These are phyloP conservation scores for Ictalurus punctatus DNA, from an alignment of 2,113 vertebrate genomes.

Conservation along the genomic window DNA sequence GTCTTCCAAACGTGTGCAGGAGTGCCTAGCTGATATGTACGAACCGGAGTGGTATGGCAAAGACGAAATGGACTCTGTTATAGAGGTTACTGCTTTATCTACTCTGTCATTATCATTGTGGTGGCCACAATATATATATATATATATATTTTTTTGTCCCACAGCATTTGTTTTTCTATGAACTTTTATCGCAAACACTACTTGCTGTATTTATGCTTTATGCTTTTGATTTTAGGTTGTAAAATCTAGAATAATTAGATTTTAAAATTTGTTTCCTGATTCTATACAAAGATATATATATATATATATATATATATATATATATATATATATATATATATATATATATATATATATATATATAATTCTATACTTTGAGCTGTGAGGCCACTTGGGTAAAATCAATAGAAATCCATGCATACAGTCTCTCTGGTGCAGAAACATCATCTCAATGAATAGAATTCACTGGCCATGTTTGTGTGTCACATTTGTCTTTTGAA, in stretches of 20 bases:
- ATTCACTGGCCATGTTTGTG: neutral
- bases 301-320: too few species aligned
- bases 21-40: conserved; percentile 94
- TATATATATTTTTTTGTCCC: neutral
- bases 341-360: too few species aligned
- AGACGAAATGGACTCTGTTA: conserved; percentile 87
- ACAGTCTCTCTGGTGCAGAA: neutral
- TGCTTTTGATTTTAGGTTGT: neutral
- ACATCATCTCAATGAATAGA: neutral
- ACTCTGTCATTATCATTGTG: neutral
- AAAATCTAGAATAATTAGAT: neutral
- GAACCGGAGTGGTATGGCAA: conserved; percentile 92
- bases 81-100: conserved; percentile 79
- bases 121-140: too few species aligned
- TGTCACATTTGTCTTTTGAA: neutral
- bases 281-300: neutral
- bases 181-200: too few species aligned
- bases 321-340: too few species aligned
- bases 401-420: neutral
- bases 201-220: neutral
- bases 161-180: too few species aligned
- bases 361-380: too few species aligned
- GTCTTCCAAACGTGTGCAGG: conserved; percentile 89
- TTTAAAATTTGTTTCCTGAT: neutral
- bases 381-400: neutral